Base-by-base conservation (phyloP, 2,888 invertebrate species). In the Pseudococcus viburni region DNA sequence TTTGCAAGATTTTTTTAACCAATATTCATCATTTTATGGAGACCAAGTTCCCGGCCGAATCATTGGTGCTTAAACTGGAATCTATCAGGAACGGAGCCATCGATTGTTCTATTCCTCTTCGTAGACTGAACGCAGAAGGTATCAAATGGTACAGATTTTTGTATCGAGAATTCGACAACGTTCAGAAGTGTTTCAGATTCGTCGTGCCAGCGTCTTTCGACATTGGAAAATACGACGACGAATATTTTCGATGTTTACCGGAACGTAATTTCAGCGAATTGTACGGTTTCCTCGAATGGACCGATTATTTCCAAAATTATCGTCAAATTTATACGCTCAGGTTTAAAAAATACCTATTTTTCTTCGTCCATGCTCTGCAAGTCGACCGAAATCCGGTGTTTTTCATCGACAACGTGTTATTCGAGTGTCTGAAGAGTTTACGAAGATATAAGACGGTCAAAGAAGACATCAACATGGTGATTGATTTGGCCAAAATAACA, bases 341-440 rank as follows among this genome's bases (percentile, higher is more conserved):
- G 5, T 86, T 86, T 59, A 4, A 33, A 42, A 86, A 86, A 39
- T 86, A 68, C n/a, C 33, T 86, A n/a, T 86, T 86, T 42, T 86
- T 86, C 12, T 86, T 86, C 42, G 39, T 64, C 9, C 15, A 55
- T 7, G 86, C 86, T 64, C n/a, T n/a, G 5, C 2, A 59, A 59
- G 39, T 86, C 3, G 55, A 59, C 8, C 8, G n/a, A n/a, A 59
- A 86, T 64, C 86, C 86, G 22, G 39, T 86, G 17, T 86, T 86
- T 19, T 68, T 68, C 15, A 86, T 86, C 19, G 86, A 86, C 42
- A 42, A 68, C 22, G 1, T 59, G n/a, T 68, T 86, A n/a, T 86
- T 59, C 86, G 86, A 86, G 8, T 86, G 86, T 39, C 17, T 68
- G 42, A 86, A 86, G n/a, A 59, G 86, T 17, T 33, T 59, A n/a